Conservation (phyloP, 1,140 invertebrate genomes). For the Hycleus phaleratus region DNA sequence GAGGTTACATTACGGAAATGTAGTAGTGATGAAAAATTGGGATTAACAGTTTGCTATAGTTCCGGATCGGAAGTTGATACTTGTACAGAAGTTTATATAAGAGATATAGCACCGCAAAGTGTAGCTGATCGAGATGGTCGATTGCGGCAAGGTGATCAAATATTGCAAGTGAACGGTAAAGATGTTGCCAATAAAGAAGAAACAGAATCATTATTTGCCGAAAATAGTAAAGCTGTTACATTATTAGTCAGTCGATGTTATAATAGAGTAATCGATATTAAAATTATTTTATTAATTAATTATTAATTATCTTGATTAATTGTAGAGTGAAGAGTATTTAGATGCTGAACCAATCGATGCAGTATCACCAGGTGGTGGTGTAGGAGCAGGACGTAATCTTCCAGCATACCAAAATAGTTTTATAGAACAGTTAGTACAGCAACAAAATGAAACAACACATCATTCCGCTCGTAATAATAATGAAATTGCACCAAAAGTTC, state of each 20-base stretch:
- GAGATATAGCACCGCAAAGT: conserved; percentile 61
- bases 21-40: conserved; percentile 53
- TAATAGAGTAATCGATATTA: conserved; percentile 42
- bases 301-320: too few species aligned
- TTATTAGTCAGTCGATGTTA: conserved; percentile 51
- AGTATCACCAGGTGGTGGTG: conserved; percentile 17
- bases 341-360: conserved; percentile 27
- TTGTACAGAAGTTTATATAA: conserved; percentile 60
- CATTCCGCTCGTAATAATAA: conserved; percentile 34
- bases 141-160: conserved; percentile 66
- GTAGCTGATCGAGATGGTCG: conserved; percentile 60
- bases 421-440: conserved; percentile 46
- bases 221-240: conserved; percentile 48
- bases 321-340: conserved; percentile 25
- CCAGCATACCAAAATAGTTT: conserved; percentile 49
- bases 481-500: conserved; percentile 27
- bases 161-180: conserved; percentile 55
- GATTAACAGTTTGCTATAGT: conserved; percentile 63
- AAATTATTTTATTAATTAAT: not conserved
- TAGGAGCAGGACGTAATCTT: conserved; percentile 17
- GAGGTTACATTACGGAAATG: conserved; percentile 58
- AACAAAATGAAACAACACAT: conserved; percentile 37
- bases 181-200: conserved; percentile 51
- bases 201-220: conserved; percentile 47
- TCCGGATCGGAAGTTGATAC: conserved; percentile 48